A percentile compares a stretch with the other conserved stretches of the same genome.
phyloP scores from a whole-genome alignment of 2,797 vertebrate species.

The Aphelocoma californica region DNA sequence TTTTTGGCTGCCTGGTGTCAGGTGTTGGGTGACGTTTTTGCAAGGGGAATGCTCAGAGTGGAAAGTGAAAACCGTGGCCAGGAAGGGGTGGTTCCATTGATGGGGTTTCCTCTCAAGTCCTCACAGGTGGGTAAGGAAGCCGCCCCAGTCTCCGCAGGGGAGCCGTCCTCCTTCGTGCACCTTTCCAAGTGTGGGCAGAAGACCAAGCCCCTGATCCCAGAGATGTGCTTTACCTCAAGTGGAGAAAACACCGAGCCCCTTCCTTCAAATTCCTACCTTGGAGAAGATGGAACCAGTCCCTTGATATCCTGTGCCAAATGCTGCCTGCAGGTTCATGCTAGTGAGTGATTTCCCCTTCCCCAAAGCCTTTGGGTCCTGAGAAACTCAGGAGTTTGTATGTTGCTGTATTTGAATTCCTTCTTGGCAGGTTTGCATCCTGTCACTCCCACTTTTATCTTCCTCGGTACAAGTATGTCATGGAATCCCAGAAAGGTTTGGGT shows the following conservation, averaged over 20 bases:
- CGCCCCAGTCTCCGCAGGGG: background rate
- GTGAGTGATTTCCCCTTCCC: slow-evolving; percentile 79
- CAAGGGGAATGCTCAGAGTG: background rate
- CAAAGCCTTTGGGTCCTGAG: background rate
- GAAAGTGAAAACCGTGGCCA: background rate
- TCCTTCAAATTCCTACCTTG: slow-evolving; percentile 86
- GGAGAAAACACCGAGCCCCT: slow-evolving; percentile 88
- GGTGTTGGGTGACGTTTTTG: background rate
- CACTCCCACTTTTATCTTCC: background rate
- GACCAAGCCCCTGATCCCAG: slow-evolving; percentile 90
- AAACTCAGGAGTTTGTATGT: background rate
- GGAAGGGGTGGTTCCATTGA: background rate
- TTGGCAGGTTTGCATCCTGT: background rate
- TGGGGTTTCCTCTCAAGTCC: background rate
- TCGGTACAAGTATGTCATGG: background rate
- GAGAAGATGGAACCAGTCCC: slow-evolving; percentile 90
- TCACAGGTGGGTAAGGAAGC: slow-evolving; percentile 72
- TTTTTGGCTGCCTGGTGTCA: background rate
- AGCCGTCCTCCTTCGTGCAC: slow-evolving; percentile 22
- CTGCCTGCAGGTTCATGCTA: slow-evolving; percentile 92
- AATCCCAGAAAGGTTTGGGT: background rate
- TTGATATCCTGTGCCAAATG: slow-evolving; percentile 89
- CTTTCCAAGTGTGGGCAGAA: slow-evolving; percentile 77
- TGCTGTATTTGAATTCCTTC: background rate
- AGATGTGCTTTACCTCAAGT: slow-evolving; percentile 96